Conservation (phyloP, 2,888 invertebrate species). For the Drepanosiphum platanoidis region DNA sequence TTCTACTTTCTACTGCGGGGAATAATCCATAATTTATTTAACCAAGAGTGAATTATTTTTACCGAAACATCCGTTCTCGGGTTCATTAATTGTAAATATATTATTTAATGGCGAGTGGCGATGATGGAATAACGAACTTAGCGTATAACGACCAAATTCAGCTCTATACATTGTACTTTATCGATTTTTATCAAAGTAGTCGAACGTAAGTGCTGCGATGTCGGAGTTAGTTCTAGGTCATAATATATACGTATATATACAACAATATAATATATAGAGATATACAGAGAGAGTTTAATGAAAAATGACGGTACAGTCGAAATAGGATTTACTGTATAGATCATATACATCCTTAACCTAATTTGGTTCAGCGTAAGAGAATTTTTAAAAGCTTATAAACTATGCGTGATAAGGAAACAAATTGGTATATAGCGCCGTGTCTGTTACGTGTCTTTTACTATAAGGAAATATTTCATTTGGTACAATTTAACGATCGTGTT, state of each 20-base stretch:
- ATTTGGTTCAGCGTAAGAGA: background rate
- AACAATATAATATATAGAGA: too few relatives aligned
- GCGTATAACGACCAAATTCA: background rate
- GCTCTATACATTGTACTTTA: background rate
- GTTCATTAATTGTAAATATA: conserved; percentile 12
- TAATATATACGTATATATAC: too few relatives aligned
- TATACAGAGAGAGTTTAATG: too few relatives aligned
- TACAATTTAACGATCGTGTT: background rate
- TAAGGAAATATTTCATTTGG: background rate
- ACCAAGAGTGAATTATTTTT: background rate
- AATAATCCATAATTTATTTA: conserved; percentile 38
- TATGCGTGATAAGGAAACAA: background rate
- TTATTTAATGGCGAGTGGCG: background rate
- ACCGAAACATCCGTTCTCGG: background rate
- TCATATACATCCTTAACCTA: background rate
- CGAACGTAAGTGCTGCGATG: background rate
- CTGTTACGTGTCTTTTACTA: background rate
- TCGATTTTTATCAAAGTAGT: background rate
- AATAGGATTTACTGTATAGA: background rate
- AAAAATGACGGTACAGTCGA: background rate
- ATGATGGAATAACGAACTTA: background rate
- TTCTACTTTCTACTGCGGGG: conserved; percentile 18
- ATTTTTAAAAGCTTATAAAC: background rate
- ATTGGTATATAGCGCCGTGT: background rate
- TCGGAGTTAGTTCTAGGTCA: background rate